Conservation (phyloP, 2,888 invertebrate genomes). For the Cepaea hortensis region DNA sequence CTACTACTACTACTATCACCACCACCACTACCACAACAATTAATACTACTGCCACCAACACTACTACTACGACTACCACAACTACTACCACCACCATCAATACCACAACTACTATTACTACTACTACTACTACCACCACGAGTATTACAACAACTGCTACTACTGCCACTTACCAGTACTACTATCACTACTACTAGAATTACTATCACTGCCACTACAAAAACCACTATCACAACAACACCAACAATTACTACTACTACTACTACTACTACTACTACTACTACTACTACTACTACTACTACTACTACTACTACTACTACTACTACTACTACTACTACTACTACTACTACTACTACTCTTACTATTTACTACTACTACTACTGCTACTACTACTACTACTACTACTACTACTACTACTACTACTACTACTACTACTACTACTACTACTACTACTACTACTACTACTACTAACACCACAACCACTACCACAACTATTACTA, state of each 20-base stretch:
- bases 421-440: constrained; percentile 24
- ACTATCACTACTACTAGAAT: too few relatives aligned
- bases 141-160: too few relatives aligned
- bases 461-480: too few relatives aligned
- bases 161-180: too few relatives aligned
- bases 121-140: too few relatives aligned
- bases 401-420: constrained; percentile 18
- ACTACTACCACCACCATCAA: too few relatives aligned
- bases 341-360: constrained; percentile 10
- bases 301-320: constrained; percentile 1
- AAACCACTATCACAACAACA: too few relatives aligned
- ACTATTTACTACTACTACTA: neutral
- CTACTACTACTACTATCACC: neutral
- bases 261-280: too few relatives aligned
- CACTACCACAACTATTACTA: neutral
- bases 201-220: too few relatives aligned
- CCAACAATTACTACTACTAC: too few relatives aligned
- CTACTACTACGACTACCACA: neutral
- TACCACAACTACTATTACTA: too few relatives aligned
- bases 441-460: neutral
- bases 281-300: constrained; percentile 10
- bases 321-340: constrained; percentile 20
- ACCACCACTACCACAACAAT: neutral
- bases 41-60: neutral
- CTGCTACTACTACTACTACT: constrained; percentile 19